Evolutionary conservation across 2,888 invertebrate genomes (phyloP), one percentile per base, ranked within the genome.

Genomic region (Asteroscopus sphinx): DNA sequence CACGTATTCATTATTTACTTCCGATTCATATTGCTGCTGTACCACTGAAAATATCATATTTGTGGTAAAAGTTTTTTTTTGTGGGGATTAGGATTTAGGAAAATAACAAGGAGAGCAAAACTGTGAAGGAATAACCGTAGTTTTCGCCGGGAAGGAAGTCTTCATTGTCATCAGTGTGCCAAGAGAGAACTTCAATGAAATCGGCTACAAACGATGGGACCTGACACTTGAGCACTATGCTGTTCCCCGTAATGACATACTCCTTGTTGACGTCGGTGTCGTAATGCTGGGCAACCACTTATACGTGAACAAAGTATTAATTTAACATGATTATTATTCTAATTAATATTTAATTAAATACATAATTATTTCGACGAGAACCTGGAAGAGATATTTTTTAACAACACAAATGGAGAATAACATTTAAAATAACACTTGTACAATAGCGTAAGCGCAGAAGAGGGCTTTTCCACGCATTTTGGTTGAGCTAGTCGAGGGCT

Each of bases 1-100:
- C 55, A 97, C 97, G 90, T 98, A 98, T 89, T 98, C 98, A 93
- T 98, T 97, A 94, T 98, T 98, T 76, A 98, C 98, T 95, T 98
- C 98, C 67, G 97, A 97, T 92, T 98, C 97, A 92, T 98, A 98
- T 90, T 96, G 96, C 89, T 98, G 98, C 86, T 97, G 97, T 82
- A 98, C 98, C 93, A 98, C 98, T 98, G 96, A 62, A 82, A 63
- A 76, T 63, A 67, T 66, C n/a, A n/a, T 36, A 41, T 54, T 48
- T 21, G 35, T 54, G 47, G 48, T 51, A 61, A 1, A 21, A 6
- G 42, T 44, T 32, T 58, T 46, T 35, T 30, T 30, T 2, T 28
- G 15, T 33, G 46, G 61, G 53, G 62, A 61, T 15, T 49, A 32
- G 65, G 68, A 65, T 40, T 41, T 40, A 65, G 75, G 71, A 65